Percentiles rank a stretch among this genome's conserved stretches.
These are phyloP conservation scores for Drosophila equinoxialis DNA, from an alignment of 1,140 invertebrate species.

Conservation along the genomic window DNA sequence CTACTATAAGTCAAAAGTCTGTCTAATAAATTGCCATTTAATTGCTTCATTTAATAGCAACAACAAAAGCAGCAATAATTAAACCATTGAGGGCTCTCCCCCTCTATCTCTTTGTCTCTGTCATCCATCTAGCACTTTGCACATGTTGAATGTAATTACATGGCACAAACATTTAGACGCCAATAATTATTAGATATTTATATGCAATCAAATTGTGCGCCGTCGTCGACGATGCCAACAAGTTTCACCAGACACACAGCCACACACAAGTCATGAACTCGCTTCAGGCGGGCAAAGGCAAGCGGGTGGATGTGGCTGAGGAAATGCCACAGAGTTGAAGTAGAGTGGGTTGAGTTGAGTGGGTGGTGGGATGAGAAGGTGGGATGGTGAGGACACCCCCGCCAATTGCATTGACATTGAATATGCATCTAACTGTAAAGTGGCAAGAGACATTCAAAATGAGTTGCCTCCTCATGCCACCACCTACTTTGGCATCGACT, in stretches of 20 bases:
- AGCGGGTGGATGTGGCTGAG: not conserved
- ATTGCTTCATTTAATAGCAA: conserved; percentile 49
- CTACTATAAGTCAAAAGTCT: conserved; percentile 20
- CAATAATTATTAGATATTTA: conserved; percentile 59
- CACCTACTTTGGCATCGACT: not conserved
- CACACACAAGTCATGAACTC: conserved; percentile 21
- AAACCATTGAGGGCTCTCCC: conserved; percentile 26
- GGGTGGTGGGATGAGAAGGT: too few species aligned
- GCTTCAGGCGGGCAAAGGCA: conserved; percentile 8
- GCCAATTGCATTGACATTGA: conserved; percentile 54
- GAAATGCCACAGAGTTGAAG: not conserved
- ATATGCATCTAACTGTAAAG: conserved; percentile 49
- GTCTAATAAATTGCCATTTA: conserved; percentile 46
- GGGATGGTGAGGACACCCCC: conserved; percentile 7
- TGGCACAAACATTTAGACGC: conserved; percentile 50
- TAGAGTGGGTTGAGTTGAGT: not conserved
- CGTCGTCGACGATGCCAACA: conserved; percentile 19
- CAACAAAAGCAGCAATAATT: conserved; percentile 11
- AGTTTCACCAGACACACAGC: conserved; percentile 7
- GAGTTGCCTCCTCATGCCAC: conserved; percentile 13
- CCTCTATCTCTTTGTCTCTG: not conserved
- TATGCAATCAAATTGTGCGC: conserved; percentile 21
- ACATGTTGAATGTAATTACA: conserved; percentile 59
- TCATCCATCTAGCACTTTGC: conserved; percentile 19
- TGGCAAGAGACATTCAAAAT: conserved; percentile 48